Evolutionary conservation across 2,888 invertebrate genomes (phyloP).

Genomic region (Slavum lentiscoides): DNA sequence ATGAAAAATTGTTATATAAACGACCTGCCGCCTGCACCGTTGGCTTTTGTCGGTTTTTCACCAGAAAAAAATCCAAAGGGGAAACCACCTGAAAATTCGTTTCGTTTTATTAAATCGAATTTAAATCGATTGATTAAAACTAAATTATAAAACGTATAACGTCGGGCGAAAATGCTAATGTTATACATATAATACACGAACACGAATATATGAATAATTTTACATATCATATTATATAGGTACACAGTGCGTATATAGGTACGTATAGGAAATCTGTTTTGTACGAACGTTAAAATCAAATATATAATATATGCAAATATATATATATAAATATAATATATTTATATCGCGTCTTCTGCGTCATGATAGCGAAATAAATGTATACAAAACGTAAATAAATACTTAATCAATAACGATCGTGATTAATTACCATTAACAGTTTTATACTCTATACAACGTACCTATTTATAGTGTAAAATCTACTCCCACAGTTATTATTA

Average conservation of each 20-base stretch:
- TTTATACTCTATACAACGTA: not conserved
- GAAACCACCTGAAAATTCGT: not conserved
- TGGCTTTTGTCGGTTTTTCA: too few species aligned
- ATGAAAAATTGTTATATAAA: too few species aligned
- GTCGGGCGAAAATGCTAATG: slow-evolving; percentile 32
- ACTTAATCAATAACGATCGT: not conserved
- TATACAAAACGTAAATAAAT: not conserved
- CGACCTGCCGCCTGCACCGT: too few species aligned
- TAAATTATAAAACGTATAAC: slow-evolving; percentile 26
- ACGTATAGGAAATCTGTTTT: slow-evolving; percentile 18
- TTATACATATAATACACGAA: too few species aligned
- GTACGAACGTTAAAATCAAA: slow-evolving; percentile 29
- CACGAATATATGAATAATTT: slow-evolving; percentile 48
- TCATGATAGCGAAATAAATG: not conserved
- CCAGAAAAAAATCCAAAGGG: too few species aligned
- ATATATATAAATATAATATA: too few species aligned
- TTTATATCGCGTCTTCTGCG: not conserved
- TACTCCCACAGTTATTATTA: too few species aligned
- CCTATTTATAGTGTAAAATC: not conserved
- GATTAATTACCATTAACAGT: too few species aligned
- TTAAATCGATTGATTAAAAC: slow-evolving; percentile 39
- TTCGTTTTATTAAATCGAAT: slow-evolving; percentile 15
- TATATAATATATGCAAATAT: not conserved
- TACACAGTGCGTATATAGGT: too few species aligned
- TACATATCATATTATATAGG: not conserved